Evolutionary conservation across 2,797 vertebrate genomes (phyloP).

Genomic region (Nasua narica): DNA sequence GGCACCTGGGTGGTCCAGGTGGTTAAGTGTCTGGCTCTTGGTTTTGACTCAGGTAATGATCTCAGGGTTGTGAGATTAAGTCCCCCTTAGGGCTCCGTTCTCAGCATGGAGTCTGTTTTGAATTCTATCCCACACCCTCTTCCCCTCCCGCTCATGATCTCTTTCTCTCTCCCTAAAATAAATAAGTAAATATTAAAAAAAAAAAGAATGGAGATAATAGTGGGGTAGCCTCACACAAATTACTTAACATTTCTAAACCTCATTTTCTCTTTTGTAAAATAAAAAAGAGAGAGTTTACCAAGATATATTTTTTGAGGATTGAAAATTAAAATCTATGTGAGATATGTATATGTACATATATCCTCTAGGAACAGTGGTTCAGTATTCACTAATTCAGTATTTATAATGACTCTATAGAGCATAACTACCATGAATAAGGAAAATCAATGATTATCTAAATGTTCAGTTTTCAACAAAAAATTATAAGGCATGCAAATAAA

Average conservation of each 20-base stretch:
- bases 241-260: neutral
- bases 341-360: neutral
- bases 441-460: neutral
- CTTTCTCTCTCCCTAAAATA: neutral
- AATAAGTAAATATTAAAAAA: neutral
- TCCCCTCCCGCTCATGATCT: neutral
- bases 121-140: neutral
- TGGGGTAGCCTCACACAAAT: neutral
- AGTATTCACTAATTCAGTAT: neutral
- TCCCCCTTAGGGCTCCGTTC: neutral
- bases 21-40: neutral
- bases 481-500: neutral
- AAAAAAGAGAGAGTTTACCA: neutral
- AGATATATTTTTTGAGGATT: neutral
- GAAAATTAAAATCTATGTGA: neutral
- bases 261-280: neutral
- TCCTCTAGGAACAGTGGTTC: neutral
- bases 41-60: neutral
- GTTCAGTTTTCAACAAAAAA: neutral
- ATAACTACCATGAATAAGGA: neutral
- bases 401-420: neutral
- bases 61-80: neutral
- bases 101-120: neutral
- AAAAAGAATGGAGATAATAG: neutral
- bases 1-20: neutral